Conservation (phyloP, 2,888 invertebrate genomes). For the Apodemia zela region DNA sequence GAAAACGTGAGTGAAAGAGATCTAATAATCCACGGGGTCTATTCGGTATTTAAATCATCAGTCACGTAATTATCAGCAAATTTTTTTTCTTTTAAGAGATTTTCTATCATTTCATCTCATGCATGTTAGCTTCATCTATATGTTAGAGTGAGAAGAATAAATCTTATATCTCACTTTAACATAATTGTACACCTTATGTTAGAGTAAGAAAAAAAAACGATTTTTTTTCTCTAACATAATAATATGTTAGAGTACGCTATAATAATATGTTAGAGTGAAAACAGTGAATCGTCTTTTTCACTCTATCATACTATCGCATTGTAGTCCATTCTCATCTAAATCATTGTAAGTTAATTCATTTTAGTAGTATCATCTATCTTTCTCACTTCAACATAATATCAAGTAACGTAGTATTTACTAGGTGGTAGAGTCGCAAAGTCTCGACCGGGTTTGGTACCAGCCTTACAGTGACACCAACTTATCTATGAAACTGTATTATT, state of each 20-base stretch:
- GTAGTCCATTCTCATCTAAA: background rate
- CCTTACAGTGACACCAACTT: too few species aligned
- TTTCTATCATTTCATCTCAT: background rate
- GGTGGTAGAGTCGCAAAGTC: too few species aligned
- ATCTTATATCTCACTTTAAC: background rate
- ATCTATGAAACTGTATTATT: too few species aligned
- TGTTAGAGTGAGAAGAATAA: background rate
- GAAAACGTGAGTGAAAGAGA: slow-evolving; percentile 65
- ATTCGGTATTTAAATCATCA: background rate
- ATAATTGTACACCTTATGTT: background rate
- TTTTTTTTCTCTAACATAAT: background rate
- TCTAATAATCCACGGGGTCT: slow-evolving; percentile 20
- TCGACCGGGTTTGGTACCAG: too few species aligned
- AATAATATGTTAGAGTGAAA: background rate
- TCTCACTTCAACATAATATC: too few species aligned
- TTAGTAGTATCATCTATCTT: too few species aligned
- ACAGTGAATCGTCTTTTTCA: background rate
- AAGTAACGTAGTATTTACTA: too few species aligned
- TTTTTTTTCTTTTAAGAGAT: background rate
- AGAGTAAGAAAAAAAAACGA: background rate
- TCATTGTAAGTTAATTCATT: background rate
- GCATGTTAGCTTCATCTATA: background rate
- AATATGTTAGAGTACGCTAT: background rate
- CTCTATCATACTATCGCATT: background rate
- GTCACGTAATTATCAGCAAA: background rate